Conservation (phyloP, 2,888 invertebrate genomes). For the Thera britannica region DNA sequence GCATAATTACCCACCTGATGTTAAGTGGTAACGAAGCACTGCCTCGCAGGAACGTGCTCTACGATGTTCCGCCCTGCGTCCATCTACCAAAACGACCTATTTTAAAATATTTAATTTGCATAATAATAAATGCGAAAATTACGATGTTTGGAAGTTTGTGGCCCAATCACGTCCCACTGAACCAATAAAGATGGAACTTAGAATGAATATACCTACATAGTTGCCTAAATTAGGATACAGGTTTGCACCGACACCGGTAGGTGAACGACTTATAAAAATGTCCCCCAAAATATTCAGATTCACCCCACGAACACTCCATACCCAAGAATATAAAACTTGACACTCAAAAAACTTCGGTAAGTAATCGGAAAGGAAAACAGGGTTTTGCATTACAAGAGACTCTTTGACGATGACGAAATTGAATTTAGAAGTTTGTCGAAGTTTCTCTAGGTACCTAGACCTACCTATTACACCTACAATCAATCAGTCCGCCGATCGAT, state of each 20-base stretch:
- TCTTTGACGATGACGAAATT: constrained; percentile 46
- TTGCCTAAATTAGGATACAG: not conserved
- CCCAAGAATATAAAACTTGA: constrained; percentile 45
- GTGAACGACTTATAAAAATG: constrained; percentile 2
- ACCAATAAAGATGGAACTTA: too few species aligned
- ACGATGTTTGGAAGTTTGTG: too few species aligned
- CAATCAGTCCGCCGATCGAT: not conserved
- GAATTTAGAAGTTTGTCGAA: constrained; percentile 40
- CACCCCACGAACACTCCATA: constrained; percentile 18
- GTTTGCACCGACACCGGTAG: not conserved
- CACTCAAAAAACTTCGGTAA: constrained; percentile 44
- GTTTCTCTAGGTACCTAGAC: constrained; percentile 8
- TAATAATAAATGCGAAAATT: too few species aligned
- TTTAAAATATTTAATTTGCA: too few species aligned
- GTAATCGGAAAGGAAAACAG: constrained; percentile 40
- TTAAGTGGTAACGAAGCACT: too few species aligned
- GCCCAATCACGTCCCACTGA: too few species aligned
- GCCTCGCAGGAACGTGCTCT: too few species aligned
- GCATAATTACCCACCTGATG: too few species aligned
- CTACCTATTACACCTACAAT: not conserved
- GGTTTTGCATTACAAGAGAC: constrained; percentile 51
- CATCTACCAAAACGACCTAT: too few species aligned
- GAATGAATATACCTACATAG: not conserved
- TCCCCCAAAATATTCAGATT: constrained; percentile 39
- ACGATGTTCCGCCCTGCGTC: too few species aligned